Base-by-base conservation (phyloP, 1,140 invertebrate species). In the Cepaea nemoralis region DNA sequence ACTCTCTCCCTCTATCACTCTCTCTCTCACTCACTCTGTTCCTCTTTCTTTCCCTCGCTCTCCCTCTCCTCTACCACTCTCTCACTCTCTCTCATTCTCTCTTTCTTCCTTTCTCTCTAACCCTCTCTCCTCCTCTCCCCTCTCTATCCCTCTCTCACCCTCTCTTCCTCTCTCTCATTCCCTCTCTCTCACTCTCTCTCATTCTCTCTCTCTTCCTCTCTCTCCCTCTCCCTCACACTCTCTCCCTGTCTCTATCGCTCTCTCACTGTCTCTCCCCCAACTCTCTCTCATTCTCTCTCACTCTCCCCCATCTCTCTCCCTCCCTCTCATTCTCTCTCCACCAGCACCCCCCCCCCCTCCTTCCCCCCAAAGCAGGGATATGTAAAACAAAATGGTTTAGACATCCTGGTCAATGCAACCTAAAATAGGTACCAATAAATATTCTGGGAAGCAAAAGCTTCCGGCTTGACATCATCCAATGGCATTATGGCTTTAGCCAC, bases 201-300 rank as follows among this genome's bases (percentile, higher is more conserved):
- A 45, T 48, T 6, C 45, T 59, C 35, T 0, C 24, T 24, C 16
- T 59, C 76, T 19, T 33, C 27, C 0, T 42, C 33, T 33, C 71
- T 48, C 19, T 70, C 70, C n/a, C 10, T 22, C n/a, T 10, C 27
- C 70, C 33, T 80, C 27, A 42, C 22, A 27, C 14, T 70, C 48
- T 27, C 19, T 39, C 67, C 19, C 27, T 42, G 16, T 66, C 16
- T 76, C 48, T 19, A 24, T 31, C 10, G 24, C 33, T 19, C n/a
- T 59, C 35, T 42, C 27, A 6, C 27, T 35, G 12, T 39, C 45
- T 37, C 75, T 12, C 27, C 63, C 45, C 77, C 67, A 14, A 24
- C 39, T 42, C 39, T 45, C 73, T 50, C 40, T 75, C 40, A 48
- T 5, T 75, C 73, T 75, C 73, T 75, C 40, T 45, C 73, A 16